Conservation (phyloP, 2,113 vertebrate species). For the Takifugu bimaculatus region DNA sequence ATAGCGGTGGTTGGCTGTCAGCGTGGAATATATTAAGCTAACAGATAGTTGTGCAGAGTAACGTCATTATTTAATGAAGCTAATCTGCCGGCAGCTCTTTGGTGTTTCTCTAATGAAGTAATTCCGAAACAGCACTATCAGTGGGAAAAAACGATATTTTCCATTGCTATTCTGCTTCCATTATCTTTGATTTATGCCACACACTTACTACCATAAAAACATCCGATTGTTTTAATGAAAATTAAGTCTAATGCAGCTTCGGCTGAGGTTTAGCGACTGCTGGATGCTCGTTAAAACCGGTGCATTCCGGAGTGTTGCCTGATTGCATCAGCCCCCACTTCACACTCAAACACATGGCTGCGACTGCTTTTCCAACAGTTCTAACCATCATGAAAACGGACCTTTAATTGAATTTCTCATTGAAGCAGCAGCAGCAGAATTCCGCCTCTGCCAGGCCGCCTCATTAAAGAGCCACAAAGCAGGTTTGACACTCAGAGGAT, state of each 20-base stretch:
- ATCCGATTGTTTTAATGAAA: not conserved
- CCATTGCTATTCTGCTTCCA: not conserved
- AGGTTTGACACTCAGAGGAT: constrained; percentile 71
- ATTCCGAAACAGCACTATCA: constrained; percentile 32
- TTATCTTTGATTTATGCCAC: constrained; percentile 16
- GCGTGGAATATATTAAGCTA: constrained; percentile 24
- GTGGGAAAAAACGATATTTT: constrained; percentile 18
- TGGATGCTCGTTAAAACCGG: no score
- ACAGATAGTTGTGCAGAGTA: constrained; percentile 30
- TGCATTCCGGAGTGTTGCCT: no score
- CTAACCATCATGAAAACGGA: constrained; percentile 52
- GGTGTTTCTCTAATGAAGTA: constrained; percentile 32
- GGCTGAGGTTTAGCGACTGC: not conserved
- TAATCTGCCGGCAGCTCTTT: constrained; percentile 25
- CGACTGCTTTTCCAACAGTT: constrained; percentile 12
- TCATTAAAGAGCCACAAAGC: constrained; percentile 75
- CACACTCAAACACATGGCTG: not conserved
- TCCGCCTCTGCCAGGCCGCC: constrained; percentile 55
- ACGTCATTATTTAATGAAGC: constrained; percentile 39
- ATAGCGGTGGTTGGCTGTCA: constrained; percentile 22
- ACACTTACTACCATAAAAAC: not conserved
- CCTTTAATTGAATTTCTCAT: constrained; percentile 53
- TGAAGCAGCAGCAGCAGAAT: constrained; percentile 44
- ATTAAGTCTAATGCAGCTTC: not conserved
- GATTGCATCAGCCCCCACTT: not conserved